Evolutionary conservation across 2,888 invertebrate species (phyloP).

Genomic region (Trissoscelio sp.): DNA sequence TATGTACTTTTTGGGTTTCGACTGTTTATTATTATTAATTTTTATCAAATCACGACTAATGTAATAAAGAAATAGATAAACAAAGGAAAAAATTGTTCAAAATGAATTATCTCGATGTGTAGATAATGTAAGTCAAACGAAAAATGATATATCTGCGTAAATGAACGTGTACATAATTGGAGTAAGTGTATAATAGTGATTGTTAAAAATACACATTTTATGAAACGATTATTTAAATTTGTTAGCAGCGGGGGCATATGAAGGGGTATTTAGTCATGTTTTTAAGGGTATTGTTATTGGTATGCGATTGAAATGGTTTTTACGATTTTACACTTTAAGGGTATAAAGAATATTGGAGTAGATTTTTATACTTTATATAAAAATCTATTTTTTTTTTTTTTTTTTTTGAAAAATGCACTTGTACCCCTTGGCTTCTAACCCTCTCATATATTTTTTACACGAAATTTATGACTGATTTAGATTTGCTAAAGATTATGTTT

Average conservation of each 20-base stretch:
- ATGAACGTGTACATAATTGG: slow-evolving; percentile 45
- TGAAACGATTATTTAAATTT: slow-evolving; percentile 17
- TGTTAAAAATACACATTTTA: slow-evolving; percentile 49
- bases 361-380: not conserved
- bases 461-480: too few species aligned
- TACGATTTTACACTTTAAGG: not conserved
- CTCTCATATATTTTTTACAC: too few species aligned
- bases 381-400: too few species aligned
- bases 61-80: not conserved
- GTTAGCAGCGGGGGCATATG: not conserved
- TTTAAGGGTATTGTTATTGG: too few species aligned
- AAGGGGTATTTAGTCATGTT: not conserved
- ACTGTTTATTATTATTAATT: too few species aligned
- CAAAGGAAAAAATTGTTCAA: slow-evolving; percentile 1
- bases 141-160: slow-evolving; percentile 13
- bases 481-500: too few species aligned
- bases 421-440: too few species aligned
- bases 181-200: slow-evolving; percentile 38
- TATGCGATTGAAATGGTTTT: not conserved
- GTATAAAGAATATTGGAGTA: not conserved
- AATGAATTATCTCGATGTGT: slow-evolving; percentile 45
- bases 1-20: too few species aligned
- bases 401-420: too few species aligned
- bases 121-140: slow-evolving; percentile 14
- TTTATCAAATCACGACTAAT: slow-evolving; percentile 6